Conservation (phyloP, 2,113 vertebrate species). For the Sceloporus undulatus region DNA sequence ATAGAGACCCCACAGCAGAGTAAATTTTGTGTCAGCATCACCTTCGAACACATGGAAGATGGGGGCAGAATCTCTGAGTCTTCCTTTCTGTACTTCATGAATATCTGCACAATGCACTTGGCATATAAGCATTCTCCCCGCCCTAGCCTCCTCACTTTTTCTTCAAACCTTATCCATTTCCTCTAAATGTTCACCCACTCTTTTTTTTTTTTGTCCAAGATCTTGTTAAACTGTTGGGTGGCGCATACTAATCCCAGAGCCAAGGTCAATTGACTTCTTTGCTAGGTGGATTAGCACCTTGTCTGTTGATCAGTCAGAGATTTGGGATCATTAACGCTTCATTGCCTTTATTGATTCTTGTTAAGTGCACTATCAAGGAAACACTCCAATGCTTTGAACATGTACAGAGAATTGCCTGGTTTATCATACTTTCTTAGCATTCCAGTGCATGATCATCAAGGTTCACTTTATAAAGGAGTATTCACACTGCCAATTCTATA, state of each 20-base stretch:
- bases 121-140: neutral
- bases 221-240: neutral
- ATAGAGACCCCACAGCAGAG: neutral
- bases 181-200: neutral
- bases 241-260: neutral
- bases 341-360: conserved; percentile 11
- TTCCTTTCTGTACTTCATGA: neutral
- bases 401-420: neutral
- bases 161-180: neutral
- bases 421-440: neutral
- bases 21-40: neutral
- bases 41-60: neutral
- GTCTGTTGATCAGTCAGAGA: conserved; percentile 24
- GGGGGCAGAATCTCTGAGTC: neutral
- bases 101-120: neutral
- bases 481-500: neutral
- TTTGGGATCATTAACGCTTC: conserved; percentile 25
- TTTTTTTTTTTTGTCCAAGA: neutral
- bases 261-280: conserved; percentile 9
- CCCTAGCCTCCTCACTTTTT: neutral
- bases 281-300: conserved; percentile 25
- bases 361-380: conserved; percentile 15
- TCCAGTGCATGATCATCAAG: neutral
- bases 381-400: neutral
- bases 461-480: neutral